Evolutionary conservation across 1,140 invertebrate genomes (phyloP), one percentile per base, ranked within the genome.

Genomic region (Andrena cerasifolii): DNA sequence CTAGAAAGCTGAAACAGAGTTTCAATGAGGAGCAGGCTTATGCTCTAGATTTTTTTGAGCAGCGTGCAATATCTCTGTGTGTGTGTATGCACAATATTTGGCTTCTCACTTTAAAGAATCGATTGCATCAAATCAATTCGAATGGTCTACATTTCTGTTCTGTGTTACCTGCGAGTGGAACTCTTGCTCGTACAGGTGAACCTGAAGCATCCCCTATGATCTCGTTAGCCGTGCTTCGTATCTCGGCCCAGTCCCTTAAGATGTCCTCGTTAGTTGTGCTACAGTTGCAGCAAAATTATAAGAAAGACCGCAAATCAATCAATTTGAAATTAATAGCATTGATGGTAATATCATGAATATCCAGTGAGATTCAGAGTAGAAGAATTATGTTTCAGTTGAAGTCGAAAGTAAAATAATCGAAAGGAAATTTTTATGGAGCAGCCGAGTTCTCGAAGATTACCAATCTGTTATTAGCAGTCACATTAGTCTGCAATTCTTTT

Each of bases 181-280:
- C 95, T 90, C 94, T 95, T n/a, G 94, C 93, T 80, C 94, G 94
- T 80, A 90, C 87, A 58, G 89, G 87, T 31, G 89, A 92, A 71
- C 90, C 92, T 43, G 92, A 93, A 36, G 91, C 91, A 61, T 94
- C 93, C 4, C 92, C 86, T 36, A 97, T 91, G 53, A 99, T 95
- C 71, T 96, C 95, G 1, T 94, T 94, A 1, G 98, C 96, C 36
- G 96, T 97, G 0, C 92, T 93, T 86, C 95, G 95, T 61, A 99
- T 99, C 88, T 99, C 96, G 43, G 94, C 95, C 98, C 98, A 99
- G 88, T 99, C 98, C 83, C 95, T 95, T 18, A 96, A 90, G 26
- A 99, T 98, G 89, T 99, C 98, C 53, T 96, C 95, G 21, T 96
- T 95, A 0, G 97, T 99, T 0, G 98, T 99, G 84, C 94, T 93